Percentiles rank a stretch among this genome's conserved stretches.
Conservation (phyloP, 2,888 invertebrate genomes). For the Tetragonula carbonaria region DNA sequence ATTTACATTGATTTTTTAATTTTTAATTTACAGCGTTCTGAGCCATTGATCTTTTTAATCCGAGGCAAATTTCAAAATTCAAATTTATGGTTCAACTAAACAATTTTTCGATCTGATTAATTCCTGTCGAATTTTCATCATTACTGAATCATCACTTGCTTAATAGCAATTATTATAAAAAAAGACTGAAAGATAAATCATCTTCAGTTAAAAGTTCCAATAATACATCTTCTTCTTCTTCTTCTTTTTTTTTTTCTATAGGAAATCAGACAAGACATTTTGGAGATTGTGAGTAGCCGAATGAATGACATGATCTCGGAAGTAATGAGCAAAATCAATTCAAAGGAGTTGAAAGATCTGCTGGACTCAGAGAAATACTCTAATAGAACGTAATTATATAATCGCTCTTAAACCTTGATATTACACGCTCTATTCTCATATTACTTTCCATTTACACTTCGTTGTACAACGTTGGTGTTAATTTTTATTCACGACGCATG, state of each 20-base stretch:
- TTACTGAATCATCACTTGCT: too few relatives aligned
- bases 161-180: not conserved
- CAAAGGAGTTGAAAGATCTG: slow-evolving; percentile 10
- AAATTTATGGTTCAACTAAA: not conserved
- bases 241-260: slow-evolving; percentile 19
- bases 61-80: not conserved
- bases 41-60: not conserved
- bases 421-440: not conserved
- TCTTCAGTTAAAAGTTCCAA: too few relatives aligned
- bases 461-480: not conserved
- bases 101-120: not conserved
- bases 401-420: not conserved
- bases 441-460: not conserved
- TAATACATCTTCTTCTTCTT: not conserved
- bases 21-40: not conserved
- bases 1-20: not conserved
- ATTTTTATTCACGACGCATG: too few relatives aligned
- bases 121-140: not conserved
- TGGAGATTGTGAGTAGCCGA: slow-evolving; percentile 64
- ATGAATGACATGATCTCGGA: slow-evolving; percentile 73
- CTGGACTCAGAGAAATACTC: slow-evolving; percentile 49
- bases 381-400: slow-evolving; percentile 57
- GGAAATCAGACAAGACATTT: slow-evolving; percentile 69
- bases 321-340: slow-evolving; percentile 44
- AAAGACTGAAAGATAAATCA: not conserved